These are phyloP conservation scores for Lasioglossum albipes DNA, from an alignment of 1,140 invertebrate species.

Conservation along the genomic window DNA sequence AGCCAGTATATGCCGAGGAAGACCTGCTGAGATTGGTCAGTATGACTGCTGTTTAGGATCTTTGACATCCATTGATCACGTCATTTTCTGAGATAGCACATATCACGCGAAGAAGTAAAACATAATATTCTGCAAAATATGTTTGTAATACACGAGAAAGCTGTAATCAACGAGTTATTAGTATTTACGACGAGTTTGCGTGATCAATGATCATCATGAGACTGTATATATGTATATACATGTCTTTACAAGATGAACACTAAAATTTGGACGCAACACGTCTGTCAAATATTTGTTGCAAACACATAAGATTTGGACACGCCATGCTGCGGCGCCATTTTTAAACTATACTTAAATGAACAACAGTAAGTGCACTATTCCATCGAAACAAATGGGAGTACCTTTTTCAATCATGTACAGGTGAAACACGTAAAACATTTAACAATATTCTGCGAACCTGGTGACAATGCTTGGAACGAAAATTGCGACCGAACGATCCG, in stretches of 20 bases:
- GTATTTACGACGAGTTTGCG: too few relatives aligned
- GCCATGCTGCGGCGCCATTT: background rate
- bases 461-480: slow-evolving; percentile 83
- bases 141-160: background rate
- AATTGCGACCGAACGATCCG: slow-evolving; percentile 80
- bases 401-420: slow-evolving; percentile 48
- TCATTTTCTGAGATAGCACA: background rate
- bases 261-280: too few relatives aligned
- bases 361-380: background rate
- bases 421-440: slow-evolving; percentile 82
- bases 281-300: too few relatives aligned
- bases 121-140: too few relatives aligned
- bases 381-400: background rate
- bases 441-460: slow-evolving; percentile 82
- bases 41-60: background rate
- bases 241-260: too few relatives aligned
- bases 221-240: too few relatives aligned
- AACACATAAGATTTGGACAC: too few relatives aligned
- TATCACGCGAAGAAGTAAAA: background rate
- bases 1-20: slow-evolving; percentile 82
- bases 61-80: background rate
- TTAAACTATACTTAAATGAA: background rate
- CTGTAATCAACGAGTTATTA: too few relatives aligned
- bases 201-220: too few relatives aligned
- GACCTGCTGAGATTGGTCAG: slow-evolving; percentile 83